These are phyloP conservation scores for Drosophila paulistorum DNA, from an alignment of 1,140 invertebrate genomes.

Conservation along the genomic window DNA sequence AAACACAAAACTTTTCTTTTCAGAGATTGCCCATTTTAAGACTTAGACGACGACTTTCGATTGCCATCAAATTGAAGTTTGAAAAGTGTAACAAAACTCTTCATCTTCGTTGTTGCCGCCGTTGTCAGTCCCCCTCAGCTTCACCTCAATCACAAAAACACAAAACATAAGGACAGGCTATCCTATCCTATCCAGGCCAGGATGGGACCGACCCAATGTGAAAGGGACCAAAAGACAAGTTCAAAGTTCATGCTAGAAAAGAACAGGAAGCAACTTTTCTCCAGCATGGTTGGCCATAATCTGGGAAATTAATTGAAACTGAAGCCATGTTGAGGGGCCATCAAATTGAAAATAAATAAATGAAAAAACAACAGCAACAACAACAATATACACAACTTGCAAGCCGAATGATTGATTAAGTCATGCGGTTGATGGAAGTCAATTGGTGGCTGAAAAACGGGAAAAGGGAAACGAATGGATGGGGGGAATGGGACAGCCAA, in stretches of 20 bases:
- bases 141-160: neutral
- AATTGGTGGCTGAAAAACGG: neutral
- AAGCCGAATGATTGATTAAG: constrained; percentile 63
- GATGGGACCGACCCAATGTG: neutral
- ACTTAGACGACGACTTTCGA: constrained; percentile 12
- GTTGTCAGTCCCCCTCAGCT: neutral
- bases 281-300: constrained; percentile 42
- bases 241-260: constrained; percentile 21
- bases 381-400: constrained; percentile 34
- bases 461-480: neutral
- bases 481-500: neutral
- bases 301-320: constrained; percentile 72
- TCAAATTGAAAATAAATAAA: constrained; percentile 57
- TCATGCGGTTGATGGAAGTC: constrained; percentile 9
- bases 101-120: neutral
- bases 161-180: neutral
- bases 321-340: constrained; percentile 50
- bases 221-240: constrained; percentile 32
- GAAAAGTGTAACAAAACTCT: constrained; percentile 14
- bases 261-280: constrained; percentile 47
- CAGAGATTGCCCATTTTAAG: constrained; percentile 17
- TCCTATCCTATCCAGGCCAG: neutral
- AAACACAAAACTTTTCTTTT: constrained; percentile 11
- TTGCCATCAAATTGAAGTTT: constrained; percentile 13
- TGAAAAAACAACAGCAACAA: constrained; percentile 1